phyloP scores from a whole-genome alignment of 2,113 vertebrate genomes.

The Neomonachus schauinslandi region DNA sequence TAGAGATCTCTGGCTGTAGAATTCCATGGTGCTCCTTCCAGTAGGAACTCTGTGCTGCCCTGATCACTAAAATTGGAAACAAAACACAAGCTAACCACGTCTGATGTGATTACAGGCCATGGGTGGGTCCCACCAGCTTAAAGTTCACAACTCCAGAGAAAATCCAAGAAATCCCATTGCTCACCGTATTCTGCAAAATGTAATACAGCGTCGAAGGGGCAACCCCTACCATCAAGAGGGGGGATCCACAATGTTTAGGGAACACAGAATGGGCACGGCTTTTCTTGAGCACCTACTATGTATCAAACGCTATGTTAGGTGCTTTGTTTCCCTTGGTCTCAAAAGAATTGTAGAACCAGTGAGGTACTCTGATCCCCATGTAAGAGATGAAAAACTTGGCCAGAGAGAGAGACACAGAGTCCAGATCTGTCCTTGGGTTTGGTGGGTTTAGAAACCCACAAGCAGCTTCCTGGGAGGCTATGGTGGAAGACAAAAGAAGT shows the following conservation, averaged over 20 bases:
- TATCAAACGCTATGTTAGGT: background rate
- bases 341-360: background rate
- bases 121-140: background rate
- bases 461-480: background rate
- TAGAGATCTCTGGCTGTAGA: background rate
- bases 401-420: background rate
- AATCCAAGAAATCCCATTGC: background rate
- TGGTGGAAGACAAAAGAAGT: background rate
- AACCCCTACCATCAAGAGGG: background rate
- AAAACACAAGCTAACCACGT: background rate
- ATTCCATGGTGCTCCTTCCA: background rate
- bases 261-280: background rate
- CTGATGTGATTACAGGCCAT: background rate
- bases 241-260: too few relatives aligned
- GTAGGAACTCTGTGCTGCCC: background rate
- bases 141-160: background rate
- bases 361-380: background rate
- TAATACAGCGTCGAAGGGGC: background rate
- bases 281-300: background rate
- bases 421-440: background rate
- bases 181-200: background rate
- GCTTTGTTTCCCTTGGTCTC: background rate
- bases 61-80: slow-evolving; percentile 15
- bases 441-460: background rate
- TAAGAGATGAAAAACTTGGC: background rate